Evolutionary conservation across 2,797 vertebrate species (phyloP), one percentile per base, ranked within the genome.

Genomic region (Leptoclinus maculatus): DNA sequence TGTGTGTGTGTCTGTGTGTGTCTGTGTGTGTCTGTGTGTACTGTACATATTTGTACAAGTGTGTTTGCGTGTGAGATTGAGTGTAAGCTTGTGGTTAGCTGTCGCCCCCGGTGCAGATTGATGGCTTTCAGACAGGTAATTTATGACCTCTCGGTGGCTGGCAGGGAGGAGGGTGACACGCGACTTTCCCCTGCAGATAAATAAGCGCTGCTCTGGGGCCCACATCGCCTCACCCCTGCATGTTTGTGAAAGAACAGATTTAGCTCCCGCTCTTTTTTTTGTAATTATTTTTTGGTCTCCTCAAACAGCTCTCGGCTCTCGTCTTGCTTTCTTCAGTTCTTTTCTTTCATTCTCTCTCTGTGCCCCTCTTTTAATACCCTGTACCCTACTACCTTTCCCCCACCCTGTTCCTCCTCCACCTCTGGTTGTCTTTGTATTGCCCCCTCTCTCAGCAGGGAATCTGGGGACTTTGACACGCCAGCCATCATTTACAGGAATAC

Each of bases 51-150:
- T 76, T 91, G 87, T 64, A 23, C 58, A 65, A 63, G 56, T 79
- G 76, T 84, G 83, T 88, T 79, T 84, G 85, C 7, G 70, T 63
- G 77, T 27, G 78, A 78, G 84, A 84, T 65, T 63, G 75, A 85
- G 88, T 83, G 84, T 87, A 68, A 80, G 71, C 86, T 79, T 74
- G 83, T 82, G 85, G 78, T 88, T 78, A 19, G 66, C 87, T 83
- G 89, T 92, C 81, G 56, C 85, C 82, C 78, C 74, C 70, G 59
- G 84, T 88, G 78, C 67, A 89, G 92, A 92, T 91, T 94, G 93
- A 95, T 92, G 89, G 78, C 83, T 92, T 84, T 87, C 85, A 83
- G 92, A 93, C 91, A 92, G 92, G 91, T 94, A 90, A 95, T 95
- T 93, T 94, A 94, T 95, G 93, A 93, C 91, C 89, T 88, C 88